Evolutionary conservation across 1,140 invertebrate species (phyloP).

Genomic region (Pseudomyrmex flavicornis): DNA sequence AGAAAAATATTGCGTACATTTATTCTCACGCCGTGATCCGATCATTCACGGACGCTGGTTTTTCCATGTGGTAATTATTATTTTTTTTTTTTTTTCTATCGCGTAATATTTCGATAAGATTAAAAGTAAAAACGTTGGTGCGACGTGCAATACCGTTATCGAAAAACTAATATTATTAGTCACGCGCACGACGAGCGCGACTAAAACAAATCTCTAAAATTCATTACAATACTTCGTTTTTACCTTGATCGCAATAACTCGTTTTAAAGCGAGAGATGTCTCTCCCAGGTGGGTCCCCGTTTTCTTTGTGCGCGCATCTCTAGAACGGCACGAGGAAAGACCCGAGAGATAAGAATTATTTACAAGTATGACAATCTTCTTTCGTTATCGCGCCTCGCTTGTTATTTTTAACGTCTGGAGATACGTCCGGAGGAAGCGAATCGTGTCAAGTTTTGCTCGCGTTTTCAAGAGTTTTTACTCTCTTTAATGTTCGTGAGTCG

Average conservation of each 20-base stretch:
- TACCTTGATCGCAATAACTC: conserved; percentile 22
- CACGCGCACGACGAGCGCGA: no score
- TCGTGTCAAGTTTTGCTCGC: neutral
- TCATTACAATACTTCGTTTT: neutral
- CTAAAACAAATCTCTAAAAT: neutral
- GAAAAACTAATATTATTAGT: no score
- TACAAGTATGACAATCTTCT: conserved; percentile 58
- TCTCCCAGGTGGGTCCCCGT: neutral
- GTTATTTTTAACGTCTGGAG: conserved; percentile 55
- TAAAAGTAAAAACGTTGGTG: no score
- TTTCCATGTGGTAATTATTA: neutral
- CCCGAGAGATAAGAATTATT: conserved; percentile 66
- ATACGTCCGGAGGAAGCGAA: conserved; percentile 42
- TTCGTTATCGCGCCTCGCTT: conserved; percentile 52
- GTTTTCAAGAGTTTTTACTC: neutral
- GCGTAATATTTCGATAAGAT: conserved; percentile 29
- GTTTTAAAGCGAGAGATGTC: conserved; percentile 3
- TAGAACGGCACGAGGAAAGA: conserved; percentile 21
- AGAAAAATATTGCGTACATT: no score
- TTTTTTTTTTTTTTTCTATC: neutral
- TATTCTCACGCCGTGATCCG: neutral
- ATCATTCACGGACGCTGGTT: no score
- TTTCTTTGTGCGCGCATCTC: neutral
- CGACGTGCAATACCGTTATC: no score
- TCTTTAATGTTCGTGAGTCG: neutral